phyloP scores from a whole-genome alignment of 1,140 invertebrate species.

The Manduca sexta region DNA sequence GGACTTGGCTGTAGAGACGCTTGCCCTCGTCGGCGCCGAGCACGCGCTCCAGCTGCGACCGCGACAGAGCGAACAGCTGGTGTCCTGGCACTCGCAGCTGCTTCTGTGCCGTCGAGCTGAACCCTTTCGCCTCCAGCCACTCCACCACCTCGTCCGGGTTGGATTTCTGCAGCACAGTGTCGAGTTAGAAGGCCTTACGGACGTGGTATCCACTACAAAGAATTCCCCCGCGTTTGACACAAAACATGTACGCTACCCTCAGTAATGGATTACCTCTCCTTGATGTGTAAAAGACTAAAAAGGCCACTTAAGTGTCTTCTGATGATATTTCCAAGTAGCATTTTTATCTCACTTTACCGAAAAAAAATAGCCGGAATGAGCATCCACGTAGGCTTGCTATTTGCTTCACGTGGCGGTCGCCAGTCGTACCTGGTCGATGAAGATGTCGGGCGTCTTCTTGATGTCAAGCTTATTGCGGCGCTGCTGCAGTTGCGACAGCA shows the following conservation, averaged over 20 bases:
- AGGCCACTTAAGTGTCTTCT: too few species aligned
- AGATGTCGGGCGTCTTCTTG: slow-evolving; percentile 81
- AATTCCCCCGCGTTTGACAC: too few species aligned
- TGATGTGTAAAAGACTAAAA: too few species aligned
- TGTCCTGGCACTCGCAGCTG: slow-evolving; percentile 79
- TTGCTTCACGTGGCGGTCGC: not conserved
- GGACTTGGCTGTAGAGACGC: slow-evolving; percentile 82
- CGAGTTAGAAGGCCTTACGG: not conserved
- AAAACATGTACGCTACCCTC: too few species aligned
- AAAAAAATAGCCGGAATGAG: too few species aligned
- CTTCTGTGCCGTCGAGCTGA: slow-evolving; percentile 77
- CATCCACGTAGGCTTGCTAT: too few species aligned
- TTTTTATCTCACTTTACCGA: too few species aligned
- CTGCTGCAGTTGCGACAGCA: slow-evolving; percentile 77
- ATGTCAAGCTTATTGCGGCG: slow-evolving; percentile 76
- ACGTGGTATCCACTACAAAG: too few species aligned
- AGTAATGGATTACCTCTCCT: too few species aligned
- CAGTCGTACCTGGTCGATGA: slow-evolving; percentile 76
- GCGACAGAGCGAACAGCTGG: slow-evolving; percentile 80
- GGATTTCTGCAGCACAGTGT: slow-evolving; percentile 39
- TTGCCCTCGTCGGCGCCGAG: slow-evolving; percentile 81
- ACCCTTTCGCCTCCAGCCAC: slow-evolving; percentile 86
- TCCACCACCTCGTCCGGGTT: slow-evolving; percentile 78
- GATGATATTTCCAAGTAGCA: too few species aligned
- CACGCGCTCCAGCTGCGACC: slow-evolving; percentile 78